These are phyloP conservation scores for Brachionus sp. DNA, from an alignment of 1,140 invertebrate genomes.

Conservation along the genomic window DNA sequence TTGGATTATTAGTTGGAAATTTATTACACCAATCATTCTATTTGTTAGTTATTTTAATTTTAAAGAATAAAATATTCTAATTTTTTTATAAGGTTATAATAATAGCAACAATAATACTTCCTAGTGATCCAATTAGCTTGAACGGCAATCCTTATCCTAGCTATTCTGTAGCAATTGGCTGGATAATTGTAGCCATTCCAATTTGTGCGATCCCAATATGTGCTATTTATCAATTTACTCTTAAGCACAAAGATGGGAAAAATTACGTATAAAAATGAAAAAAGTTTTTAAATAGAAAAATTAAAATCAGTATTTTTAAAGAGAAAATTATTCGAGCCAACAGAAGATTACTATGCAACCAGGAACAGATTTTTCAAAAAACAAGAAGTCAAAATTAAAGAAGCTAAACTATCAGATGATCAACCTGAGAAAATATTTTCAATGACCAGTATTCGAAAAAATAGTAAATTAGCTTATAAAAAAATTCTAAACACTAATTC, in stretches of 20 bases:
- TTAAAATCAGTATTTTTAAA: neutral
- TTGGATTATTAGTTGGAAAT: slow-evolving; percentile 40
- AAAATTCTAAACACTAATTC: neutral
- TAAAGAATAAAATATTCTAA: neutral
- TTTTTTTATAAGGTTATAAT: neutral
- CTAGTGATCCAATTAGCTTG: neutral
- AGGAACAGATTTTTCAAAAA: neutral
- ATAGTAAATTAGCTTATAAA: neutral
- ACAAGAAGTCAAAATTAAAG: neutral
- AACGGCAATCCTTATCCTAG: slow-evolving; percentile 49
- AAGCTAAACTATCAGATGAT: neutral
- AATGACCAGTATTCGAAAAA: neutral
- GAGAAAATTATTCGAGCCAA: neutral
- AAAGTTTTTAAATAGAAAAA: neutral
- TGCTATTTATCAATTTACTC: slow-evolving; percentile 24
- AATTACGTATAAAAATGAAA: neutral
- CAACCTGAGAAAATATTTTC: neutral
- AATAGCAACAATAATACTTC: neutral
- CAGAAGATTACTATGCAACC: slow-evolving; percentile 12
- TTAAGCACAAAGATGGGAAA: neutral
- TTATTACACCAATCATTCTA: slow-evolving; percentile 38
- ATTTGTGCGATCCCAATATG: slow-evolving; percentile 19
- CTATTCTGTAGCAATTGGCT: slow-evolving; percentile 21
- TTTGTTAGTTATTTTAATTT: neutral
- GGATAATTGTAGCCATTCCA: slow-evolving; percentile 41